Evolutionary conservation across 2,888 invertebrate species (phyloP).

Genomic region (Eupithecia inturbata): DNA sequence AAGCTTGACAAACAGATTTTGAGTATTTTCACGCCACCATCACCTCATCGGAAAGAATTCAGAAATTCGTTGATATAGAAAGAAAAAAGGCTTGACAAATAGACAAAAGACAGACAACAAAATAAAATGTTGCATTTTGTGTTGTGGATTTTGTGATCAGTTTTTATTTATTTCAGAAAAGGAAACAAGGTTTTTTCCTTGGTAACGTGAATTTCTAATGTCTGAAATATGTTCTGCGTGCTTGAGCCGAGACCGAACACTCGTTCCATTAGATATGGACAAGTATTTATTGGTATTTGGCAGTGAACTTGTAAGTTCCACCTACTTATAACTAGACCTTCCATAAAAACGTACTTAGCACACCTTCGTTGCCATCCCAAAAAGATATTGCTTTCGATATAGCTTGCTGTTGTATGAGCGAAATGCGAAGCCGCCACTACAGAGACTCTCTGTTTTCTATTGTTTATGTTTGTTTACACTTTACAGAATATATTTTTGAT

Average conservation of each 20-base stretch:
- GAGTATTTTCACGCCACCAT: background rate
- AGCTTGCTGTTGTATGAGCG: background rate
- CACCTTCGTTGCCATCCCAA: background rate
- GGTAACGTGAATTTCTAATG: slow-evolving; percentile 10
- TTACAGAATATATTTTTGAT: too few species aligned
- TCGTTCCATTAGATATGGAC: slow-evolving; percentile 20
- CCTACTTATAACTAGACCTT: background rate
- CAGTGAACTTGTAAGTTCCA: slow-evolving; percentile 16
- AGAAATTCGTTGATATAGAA: background rate
- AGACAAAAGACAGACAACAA: background rate
- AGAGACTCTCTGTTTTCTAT: background rate
- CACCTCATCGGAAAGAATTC: background rate
- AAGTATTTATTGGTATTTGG: slow-evolving; percentile 15
- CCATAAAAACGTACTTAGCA: background rate
- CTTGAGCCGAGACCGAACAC: slow-evolving; percentile 22
- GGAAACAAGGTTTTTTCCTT: background rate
- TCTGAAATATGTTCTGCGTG: slow-evolving; percentile 28
- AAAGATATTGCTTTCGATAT: background rate
- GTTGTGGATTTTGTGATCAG: background rate
- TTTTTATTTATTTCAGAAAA: background rate
- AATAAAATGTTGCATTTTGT: background rate
- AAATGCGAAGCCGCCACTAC: background rate
- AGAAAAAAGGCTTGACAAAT: background rate
- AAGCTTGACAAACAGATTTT: background rate
- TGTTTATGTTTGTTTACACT: too few species aligned